Conservation (phyloP, 2,113 vertebrate species). For the Phrynosoma blainvillii region DNA sequence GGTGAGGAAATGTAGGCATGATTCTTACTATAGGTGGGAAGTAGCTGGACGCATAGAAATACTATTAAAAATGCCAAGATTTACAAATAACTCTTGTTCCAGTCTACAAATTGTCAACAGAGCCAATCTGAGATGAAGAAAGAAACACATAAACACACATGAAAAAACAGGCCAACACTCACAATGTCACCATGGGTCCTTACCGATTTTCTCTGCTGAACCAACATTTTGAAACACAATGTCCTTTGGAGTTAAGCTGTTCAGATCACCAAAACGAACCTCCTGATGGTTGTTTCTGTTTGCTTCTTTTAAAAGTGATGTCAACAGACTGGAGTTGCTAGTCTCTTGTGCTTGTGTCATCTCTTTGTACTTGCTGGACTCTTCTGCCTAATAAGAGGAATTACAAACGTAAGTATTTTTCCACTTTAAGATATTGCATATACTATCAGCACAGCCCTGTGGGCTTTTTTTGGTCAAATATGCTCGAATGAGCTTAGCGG, state of each 20-base stretch:
- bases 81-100: background rate
- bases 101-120: background rate
- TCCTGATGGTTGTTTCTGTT: constrained; percentile 50
- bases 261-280: constrained; percentile 6
- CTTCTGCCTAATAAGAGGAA: constrained; percentile 52
- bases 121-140: background rate
- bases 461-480: background rate
- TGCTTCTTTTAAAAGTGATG: constrained; percentile 62
- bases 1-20: background rate
- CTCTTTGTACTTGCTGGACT: background rate
- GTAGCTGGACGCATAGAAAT: background rate
- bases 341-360: constrained; percentile 43
- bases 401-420: background rate
- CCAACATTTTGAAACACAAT: constrained; percentile 16
- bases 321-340: constrained; percentile 63
- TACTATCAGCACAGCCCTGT: background rate
- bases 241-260: background rate
- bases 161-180: background rate
- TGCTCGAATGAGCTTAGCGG: background rate
- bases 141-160: background rate
- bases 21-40: background rate
- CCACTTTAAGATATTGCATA: too few relatives aligned
- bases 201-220: constrained; percentile 56
- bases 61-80: background rate
- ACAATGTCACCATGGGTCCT: background rate